phyloP scores from a whole-genome alignment of 2,888 invertebrate genomes.

The Pyrrhosoma nymphula region DNA sequence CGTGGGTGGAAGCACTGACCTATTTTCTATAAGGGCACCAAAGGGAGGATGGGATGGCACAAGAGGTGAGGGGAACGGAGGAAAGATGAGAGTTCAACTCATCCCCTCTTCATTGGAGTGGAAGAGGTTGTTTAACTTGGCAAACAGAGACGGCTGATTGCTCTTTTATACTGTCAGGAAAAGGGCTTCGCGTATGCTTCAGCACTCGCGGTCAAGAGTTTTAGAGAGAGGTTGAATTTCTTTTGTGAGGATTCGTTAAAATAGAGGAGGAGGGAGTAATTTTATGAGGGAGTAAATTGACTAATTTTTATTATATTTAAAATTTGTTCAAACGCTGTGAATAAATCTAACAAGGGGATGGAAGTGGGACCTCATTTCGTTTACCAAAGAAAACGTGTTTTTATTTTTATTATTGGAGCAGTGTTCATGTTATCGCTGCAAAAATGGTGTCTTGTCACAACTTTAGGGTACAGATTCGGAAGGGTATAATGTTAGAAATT shows the following conservation, averaged over 20 bases:
- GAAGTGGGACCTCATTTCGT: neutral
- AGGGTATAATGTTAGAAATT: too few species aligned
- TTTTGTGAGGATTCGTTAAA: neutral
- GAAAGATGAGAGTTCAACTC: slow-evolving; percentile 17
- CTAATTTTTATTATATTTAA: neutral
- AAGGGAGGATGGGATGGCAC: neutral
- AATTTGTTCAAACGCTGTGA: neutral
- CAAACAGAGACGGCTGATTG: neutral
- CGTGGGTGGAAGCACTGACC: neutral
- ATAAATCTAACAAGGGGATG: neutral
- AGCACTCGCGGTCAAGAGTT: slow-evolving; percentile 32
- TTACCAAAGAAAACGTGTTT: too few species aligned
- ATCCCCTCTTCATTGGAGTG: neutral
- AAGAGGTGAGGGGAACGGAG: neutral
- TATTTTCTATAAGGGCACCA: neutral
- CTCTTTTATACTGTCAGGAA: neutral
- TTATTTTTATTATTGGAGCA: too few species aligned
- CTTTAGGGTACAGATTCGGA: too few species aligned
- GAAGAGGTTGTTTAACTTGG: slow-evolving; percentile 49
- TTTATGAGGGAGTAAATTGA: neutral
- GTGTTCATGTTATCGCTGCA: too few species aligned
- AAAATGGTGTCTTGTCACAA: too few species aligned
- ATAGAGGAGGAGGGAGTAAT: neutral
- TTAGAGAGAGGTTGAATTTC: slow-evolving; percentile 13
- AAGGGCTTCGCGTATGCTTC: neutral